Evolutionary conservation across 2,113 vertebrate genomes (phyloP).

Genomic region (Gadus macrocephalus): DNA sequence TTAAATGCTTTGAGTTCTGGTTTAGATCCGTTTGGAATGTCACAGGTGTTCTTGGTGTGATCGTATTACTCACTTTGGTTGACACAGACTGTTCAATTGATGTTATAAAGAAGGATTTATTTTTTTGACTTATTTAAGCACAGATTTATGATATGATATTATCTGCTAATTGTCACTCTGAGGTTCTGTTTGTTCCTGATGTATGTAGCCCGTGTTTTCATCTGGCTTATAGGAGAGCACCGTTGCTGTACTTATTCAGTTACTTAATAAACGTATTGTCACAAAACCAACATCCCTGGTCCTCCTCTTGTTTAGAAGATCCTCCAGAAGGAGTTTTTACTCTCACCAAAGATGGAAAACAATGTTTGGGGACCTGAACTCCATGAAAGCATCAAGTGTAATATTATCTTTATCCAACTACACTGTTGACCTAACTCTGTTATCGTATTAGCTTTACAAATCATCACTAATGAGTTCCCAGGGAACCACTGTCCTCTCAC

Average conservation of each 20-base stretch:
- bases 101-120: conserved; percentile 38
- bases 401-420: too few relatives aligned
- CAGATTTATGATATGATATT: conserved; percentile 49
- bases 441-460: too few relatives aligned
- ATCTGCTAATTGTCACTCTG: too few relatives aligned
- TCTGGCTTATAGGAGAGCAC: conserved; percentile 65
- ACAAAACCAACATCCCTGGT: conserved; percentile 31
- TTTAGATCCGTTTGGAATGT: too few relatives aligned
- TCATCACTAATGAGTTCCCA: too few relatives aligned
- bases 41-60: conserved; percentile 34
- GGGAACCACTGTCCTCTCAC: too few relatives aligned
- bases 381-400: too few relatives aligned
- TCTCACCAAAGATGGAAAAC: too few relatives aligned
- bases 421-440: too few relatives aligned
- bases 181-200: conserved; percentile 19
- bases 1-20: conserved; percentile 8
- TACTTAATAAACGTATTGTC: conserved; percentile 66
- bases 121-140: conserved; percentile 62
- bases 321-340: too few relatives aligned
- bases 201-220: conserved; percentile 42
- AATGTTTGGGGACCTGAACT: too few relatives aligned
- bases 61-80: background rate
- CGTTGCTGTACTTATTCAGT: conserved; percentile 66
- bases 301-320: too few relatives aligned
- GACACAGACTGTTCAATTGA: conserved; percentile 17